Evolutionary conservation across 2,888 invertebrate genomes (phyloP), one percentile per base, ranked within the genome.

Genomic region (Cheilosia vernalis): DNA sequence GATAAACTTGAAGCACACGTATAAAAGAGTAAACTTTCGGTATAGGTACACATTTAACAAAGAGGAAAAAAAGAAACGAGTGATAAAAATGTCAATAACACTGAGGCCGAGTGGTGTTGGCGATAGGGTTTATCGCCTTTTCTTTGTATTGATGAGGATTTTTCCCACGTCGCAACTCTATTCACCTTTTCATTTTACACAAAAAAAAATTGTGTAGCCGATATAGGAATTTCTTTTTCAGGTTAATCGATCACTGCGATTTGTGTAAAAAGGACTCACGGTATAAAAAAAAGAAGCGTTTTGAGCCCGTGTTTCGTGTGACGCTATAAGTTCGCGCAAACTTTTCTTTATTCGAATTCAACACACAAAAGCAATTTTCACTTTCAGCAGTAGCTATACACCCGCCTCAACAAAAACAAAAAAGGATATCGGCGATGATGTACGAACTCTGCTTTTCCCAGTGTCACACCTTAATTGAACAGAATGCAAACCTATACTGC

Each of bases 391-490:
- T 21, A 74, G 58, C 37, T 76, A 33, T 83, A 84, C 66, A 73
- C 64, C 74, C 70, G 84, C 66, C 72, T 85, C 33, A 66, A 73
- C 21, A 69, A 64, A 58, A 72, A 60, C 61, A 44, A 64, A 76
- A 60, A 66, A 64, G 53, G 47, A 72, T 81, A 66, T 74, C 60
- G 64, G 58, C 74, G 79, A 74, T 55, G 51, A 73, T 69, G 76
- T 85, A 80, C 66, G 61, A 72, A 55, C 73, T 63, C 72, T 58
- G 79, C 78, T 63, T 73, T 67, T 55, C 53, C 42, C 69, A 77
- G 51, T 81, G 85, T 81, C 85, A 85, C 85, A 81, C 85, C 85
- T 85, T 81, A 81, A 81, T 85, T 85, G 81, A 77, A 81, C 81
- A 44, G 63, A 85, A 76, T 77, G 81, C 85, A 85, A 85, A 77